Base-by-base conservation (phyloP, 2,797 vertebrate genomes). In the Oryzias sinensis region DNA sequence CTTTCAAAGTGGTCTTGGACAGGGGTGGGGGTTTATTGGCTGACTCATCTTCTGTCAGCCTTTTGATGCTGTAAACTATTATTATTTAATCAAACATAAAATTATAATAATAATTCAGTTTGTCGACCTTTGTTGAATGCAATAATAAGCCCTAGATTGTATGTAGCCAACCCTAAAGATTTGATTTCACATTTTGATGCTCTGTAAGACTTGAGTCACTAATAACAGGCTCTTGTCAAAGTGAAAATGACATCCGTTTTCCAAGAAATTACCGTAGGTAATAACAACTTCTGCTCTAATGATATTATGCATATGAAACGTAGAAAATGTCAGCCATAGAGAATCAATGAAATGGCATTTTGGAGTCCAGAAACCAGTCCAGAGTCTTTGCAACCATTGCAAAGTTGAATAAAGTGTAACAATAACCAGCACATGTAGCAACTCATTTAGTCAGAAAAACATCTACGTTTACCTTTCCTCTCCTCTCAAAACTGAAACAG, bases 61-160 rank as follows among this genome's bases (percentile, higher is more conserved):
- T 41, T 42, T 53, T 41, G 22, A 50, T 51, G 27, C n/a, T 22
- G n/a, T 14, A 24, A 47, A 22, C 33, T 37, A 37, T 51, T 27
- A 49, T 49, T 49, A 49, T 49, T 49, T 49, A 49, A 50, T 50
- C 11, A 33, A 33, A n/a, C 49, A 33, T 51, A 18, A 20, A 51
- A 51, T 22, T 22, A 22, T 22, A 40, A 40, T 14, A 3, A 27
- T n/a, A 5, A 33, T 22, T 22, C 49, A 13, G 27, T 50, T 17
- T 11, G 49, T 29, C 13, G 9, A 49, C 27, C 45, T 24, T 47
- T 37, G 9, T 40, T 41, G 16, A 53, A 24, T 2, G 16, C 51
- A 53, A 41, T 40, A 24, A 16, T 25, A 42, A 24, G 14, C 41
- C 13, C 15, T 9, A 16, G 13, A 20, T 47, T 11, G 22, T 22